Base-by-base conservation (phyloP, 1,140 invertebrate species). In the Apis laboriosa region DNA sequence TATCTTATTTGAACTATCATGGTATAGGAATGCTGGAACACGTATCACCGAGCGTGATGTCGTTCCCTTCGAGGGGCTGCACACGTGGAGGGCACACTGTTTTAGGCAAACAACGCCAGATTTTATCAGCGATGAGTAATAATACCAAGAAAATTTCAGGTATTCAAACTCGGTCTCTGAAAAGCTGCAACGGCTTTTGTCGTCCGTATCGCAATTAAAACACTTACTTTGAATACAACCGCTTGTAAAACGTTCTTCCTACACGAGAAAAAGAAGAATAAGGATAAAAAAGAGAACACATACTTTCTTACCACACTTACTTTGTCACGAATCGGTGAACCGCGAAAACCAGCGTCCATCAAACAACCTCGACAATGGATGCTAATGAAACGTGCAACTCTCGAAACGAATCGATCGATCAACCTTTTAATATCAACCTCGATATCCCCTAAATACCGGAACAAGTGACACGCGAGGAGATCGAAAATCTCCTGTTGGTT, bases 341-440 rank as follows among this genome's bases (percentile, higher is more conserved):
- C 79, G 79, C 63, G 73, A 76, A 77, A 74, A 66, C 15, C 71
- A 24, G 28, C 51, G 51, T 24, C 15, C 8, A 9, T 9, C 7
- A 43, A 49, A 8, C 13, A 21, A 9, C 7, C 64, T 43, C 64
- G n/a, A 82, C 74, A 82, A 82, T 82, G n/a, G 73, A 70, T 51
- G 43, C 80, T 68, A 77, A 82, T 64, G 80, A 82, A 82, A 82
- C 24, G 24, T 24, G 70, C 64, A 60, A 70, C 58, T 28, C 4
- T 12, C 17, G 24, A 28, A 66, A 7, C 34, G 19, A 55, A 21
- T 82, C 64, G 80, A 82, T 82, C 80, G 55, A 74, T 80, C 78
- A 66, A 75, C 60, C 63, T 80, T 80, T 80, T 80, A 81, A 67
- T 81, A 24, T 24, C 24, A 24, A 24, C 24, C 24, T 24, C 24